Base-by-base conservation (phyloP, 2,888 invertebrate genomes). In the Caenorhabditis japonica region DNA sequence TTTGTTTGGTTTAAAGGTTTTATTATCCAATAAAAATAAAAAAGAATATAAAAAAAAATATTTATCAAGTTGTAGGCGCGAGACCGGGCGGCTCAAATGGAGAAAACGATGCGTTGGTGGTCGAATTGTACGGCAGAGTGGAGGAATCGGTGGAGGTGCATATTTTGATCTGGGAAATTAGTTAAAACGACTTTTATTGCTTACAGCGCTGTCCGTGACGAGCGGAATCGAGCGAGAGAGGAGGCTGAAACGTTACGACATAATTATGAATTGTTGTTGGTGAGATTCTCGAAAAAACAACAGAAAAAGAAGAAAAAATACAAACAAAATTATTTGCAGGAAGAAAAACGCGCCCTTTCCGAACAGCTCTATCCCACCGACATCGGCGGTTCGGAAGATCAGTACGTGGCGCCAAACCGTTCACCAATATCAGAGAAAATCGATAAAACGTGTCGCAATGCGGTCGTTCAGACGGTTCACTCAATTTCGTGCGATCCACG, bases 31-130 rank as follows among this genome's bases (percentile, higher is more conserved):
- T 30, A 10, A 7, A 30, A 30, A 7, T 30, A 30, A 10, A 30
- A 10, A 7, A 30, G 30, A 30, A 30, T 10, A 7, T 30, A 10
- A 30, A 30, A 30, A 4, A 10, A 0, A n/a, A 3, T 23, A 34
- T 19, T 7, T 12, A 1, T 5, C 51, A 8, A 12, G 1, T 47
- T 27, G n/a, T 15, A 83, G 83, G 95, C 95, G 0, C 91, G 95
- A 79, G 94, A 95, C 3, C 90, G 97, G 75, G 95, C 95, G 15
- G 93, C 95, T 0, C 97, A 97, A 89, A 97, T 97, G 97, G 97
- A 97, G 88, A 97, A 97, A 89, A 97, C 97, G 0, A 97, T 97
- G 96, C 81, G 95, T 69, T 97, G 97, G 97, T 97, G 93, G 97
- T 95, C 94, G 55, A 97, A 97, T 89, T 97, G 97, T 88, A 97